Evolutionary conservation across 1,140 invertebrate genomes (phyloP).

Genomic region (Drosophila pandora): DNA sequence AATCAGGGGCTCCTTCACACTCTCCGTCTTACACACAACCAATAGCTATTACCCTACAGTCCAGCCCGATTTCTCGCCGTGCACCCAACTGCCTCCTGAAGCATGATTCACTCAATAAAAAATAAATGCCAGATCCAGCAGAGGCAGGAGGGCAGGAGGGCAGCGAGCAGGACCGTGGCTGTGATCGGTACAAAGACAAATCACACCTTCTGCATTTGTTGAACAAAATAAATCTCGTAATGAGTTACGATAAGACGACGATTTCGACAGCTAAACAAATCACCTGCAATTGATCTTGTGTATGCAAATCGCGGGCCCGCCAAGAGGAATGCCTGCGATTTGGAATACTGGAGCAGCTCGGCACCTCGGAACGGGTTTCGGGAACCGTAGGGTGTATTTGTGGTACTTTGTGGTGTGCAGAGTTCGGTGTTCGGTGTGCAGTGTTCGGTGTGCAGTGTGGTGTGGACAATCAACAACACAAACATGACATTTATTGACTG

Average conservation of each 20-base stretch:
- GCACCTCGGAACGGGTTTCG: not conserved
- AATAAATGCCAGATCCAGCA: slow-evolving; percentile 58
- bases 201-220: slow-evolving; percentile 84
- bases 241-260: slow-evolving; percentile 84
- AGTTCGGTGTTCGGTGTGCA: not conserved
- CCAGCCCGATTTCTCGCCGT: not conserved
- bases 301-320: slow-evolving; percentile 70
- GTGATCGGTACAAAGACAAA: slow-evolving; percentile 83
- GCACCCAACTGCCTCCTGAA: slow-evolving; percentile 26
- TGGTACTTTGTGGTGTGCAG: slow-evolving; percentile 6
- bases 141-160: not conserved
- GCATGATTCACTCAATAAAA: slow-evolving; percentile 79
- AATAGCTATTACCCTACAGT: too few relatives aligned
- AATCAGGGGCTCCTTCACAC: not conserved
- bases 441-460: slow-evolving; percentile 28
- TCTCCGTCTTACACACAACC: too few relatives aligned
- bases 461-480: slow-evolving; percentile 79
- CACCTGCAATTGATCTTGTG: slow-evolving; percentile 83
- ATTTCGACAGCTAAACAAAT: slow-evolving; percentile 84
- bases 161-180: slow-evolving; percentile 5
- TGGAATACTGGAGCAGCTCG: slow-evolving; percentile 74
- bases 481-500: slow-evolving; percentile 83
- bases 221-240: slow-evolving; percentile 84
- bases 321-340: slow-evolving; percentile 79
- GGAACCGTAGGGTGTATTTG: not conserved